These are phyloP conservation scores for Reticulitermes speratus DNA, from an alignment of 1,140 invertebrate genomes.

Conservation along the genomic window DNA sequence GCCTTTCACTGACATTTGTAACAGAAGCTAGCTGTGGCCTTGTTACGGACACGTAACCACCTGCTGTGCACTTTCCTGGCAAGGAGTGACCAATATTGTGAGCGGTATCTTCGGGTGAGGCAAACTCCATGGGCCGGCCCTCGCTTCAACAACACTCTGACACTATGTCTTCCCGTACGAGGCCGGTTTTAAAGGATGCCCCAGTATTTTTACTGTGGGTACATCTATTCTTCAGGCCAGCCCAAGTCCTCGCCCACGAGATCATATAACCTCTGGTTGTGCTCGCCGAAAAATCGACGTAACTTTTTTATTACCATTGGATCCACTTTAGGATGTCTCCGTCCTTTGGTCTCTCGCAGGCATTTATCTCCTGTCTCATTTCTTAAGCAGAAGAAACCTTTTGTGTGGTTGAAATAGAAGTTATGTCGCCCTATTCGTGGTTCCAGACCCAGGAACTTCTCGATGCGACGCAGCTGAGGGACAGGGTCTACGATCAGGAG, in stretches of 20 bases:
- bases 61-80: background rate
- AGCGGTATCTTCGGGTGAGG: too few relatives aligned
- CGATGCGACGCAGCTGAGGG: slow-evolving; percentile 82
- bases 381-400: slow-evolving; percentile 94
- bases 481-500: slow-evolving; percentile 92
- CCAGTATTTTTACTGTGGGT: background rate
- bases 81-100: background rate
- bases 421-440: slow-evolving; percentile 78
- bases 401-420: slow-evolving; percentile 96
- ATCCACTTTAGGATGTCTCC: slow-evolving; percentile 86
- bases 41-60: too few relatives aligned
- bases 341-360: slow-evolving; percentile 91
- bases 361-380: slow-evolving; percentile 87
- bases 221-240: slow-evolving; percentile 75
- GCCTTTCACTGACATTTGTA: too few relatives aligned
- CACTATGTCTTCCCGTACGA: too few relatives aligned
- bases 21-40: too few relatives aligned
- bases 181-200: background rate
- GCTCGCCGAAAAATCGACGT: slow-evolving; percentile 88
- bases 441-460: slow-evolving; percentile 81
- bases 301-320: slow-evolving; percentile 82
- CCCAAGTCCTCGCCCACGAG: slow-evolving; percentile 89
- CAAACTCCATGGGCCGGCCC: background rate
- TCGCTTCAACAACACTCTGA: too few relatives aligned
- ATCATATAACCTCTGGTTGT: slow-evolving; percentile 94